phyloP scores from a whole-genome alignment of 92 coral and sea anemone genomes.

The Pocillopora grandis region DNA sequence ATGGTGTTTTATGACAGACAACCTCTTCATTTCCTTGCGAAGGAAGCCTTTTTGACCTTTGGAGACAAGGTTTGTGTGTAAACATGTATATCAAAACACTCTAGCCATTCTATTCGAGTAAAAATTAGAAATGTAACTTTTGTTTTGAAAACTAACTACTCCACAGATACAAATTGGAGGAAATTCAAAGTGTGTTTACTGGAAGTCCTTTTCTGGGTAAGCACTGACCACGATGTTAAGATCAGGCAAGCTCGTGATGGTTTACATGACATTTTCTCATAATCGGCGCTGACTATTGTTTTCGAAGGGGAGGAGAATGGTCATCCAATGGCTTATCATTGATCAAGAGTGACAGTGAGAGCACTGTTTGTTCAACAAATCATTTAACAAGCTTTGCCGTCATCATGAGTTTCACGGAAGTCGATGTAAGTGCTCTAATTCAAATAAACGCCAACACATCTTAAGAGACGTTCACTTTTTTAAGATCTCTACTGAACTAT shows the following conservation, averaged over 20 bases:
- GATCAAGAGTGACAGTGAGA: constrained; percentile 2
- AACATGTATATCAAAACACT: not conserved
- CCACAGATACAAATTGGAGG: constrained; percentile 1
- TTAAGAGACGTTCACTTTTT: not conserved
- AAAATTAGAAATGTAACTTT: not conserved
- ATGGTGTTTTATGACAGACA: constrained; percentile 3
- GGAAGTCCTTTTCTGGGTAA: constrained; percentile 6
- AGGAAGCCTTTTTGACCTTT: constrained; percentile 8
- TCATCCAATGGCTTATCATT: constrained; percentile 7
- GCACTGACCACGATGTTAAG: not conserved
- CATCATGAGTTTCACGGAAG: not conserved
- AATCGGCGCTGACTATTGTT: not conserved
- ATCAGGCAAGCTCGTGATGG: no score
- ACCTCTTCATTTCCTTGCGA: not conserved
- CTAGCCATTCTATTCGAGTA: not conserved
- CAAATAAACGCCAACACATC: not conserved
- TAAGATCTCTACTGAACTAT: no score
- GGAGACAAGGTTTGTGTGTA: constrained; percentile 14
- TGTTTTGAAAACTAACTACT: not conserved
- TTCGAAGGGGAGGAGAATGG: constrained; percentile 6
- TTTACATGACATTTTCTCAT: no score
- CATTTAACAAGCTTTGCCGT: constrained; percentile 37
- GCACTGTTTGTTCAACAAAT: constrained; percentile 20
- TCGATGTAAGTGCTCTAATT: not conserved
- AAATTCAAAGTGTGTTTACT: constrained; percentile 16